Conservation (phyloP, 2,797 vertebrate genomes). For the Myotis myotis region DNA sequence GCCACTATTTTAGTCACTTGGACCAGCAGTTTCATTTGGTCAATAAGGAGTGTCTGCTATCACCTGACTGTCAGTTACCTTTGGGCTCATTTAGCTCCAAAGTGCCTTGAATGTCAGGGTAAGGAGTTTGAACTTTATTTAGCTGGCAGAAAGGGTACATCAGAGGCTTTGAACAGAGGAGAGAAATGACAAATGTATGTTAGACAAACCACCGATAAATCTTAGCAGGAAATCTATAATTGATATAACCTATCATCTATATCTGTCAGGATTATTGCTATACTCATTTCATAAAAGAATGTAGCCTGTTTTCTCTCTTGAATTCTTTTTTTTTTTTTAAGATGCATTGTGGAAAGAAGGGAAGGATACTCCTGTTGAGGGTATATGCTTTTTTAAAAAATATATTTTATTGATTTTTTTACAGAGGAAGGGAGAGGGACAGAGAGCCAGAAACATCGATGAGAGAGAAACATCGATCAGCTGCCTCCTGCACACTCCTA, state of each 20-base stretch:
- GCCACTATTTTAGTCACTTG: not conserved
- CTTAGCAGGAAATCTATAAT: slow-evolving; percentile 10
- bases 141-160: not conserved
- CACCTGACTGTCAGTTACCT: not conserved
- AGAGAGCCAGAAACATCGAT: too few relatives aligned
- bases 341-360: too few relatives aligned
- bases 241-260: not conserved
- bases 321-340: not conserved
- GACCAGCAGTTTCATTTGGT: not conserved
- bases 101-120: not conserved
- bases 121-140: slow-evolving; percentile 10
- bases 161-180: not conserved
- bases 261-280: not conserved
- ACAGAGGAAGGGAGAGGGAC: too few relatives aligned
- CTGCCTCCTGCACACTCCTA: too few relatives aligned
- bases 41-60: not conserved
- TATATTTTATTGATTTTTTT: too few relatives aligned
- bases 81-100: not conserved
- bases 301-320: not conserved
- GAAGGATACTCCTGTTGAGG: too few relatives aligned
- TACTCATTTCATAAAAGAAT: slow-evolving; percentile 32
- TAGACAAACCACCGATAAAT: not conserved
- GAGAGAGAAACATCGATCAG: too few relatives aligned
- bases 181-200: not conserved
- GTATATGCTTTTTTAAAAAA: too few relatives aligned